Percentiles rank a stretch among this genome's conserved stretches.
Evolutionary conservation across 2,797 vertebrate species (phyloP).

Genomic region (Labroides dimidiatus): DNA sequence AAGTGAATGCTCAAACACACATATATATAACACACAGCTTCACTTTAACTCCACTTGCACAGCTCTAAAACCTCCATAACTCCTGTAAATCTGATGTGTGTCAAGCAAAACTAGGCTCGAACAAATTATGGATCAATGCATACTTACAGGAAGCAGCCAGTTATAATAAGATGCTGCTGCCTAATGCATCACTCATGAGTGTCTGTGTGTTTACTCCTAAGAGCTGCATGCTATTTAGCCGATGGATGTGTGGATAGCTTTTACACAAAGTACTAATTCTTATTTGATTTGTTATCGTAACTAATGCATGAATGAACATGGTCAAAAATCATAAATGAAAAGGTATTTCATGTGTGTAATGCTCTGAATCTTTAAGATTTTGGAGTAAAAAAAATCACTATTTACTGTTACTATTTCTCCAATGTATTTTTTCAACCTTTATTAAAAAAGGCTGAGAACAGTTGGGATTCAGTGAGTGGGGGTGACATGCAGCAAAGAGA

Average conservation of each 20-base stretch:
- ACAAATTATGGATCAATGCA: conserved; percentile 34
- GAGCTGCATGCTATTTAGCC: conserved; percentile 33
- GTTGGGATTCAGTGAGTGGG: not conserved
- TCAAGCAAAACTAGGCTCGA: conserved; percentile 26
- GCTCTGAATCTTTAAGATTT: conserved; percentile 8
- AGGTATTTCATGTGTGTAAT: conserved; percentile 5
- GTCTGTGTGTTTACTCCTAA: conserved; percentile 39
- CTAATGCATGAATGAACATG: conserved; percentile 28
- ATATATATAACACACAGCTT: conserved; percentile 1
- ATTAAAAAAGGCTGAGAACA: too few relatives aligned
- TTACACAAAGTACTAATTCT: conserved; percentile 35
- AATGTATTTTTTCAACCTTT: too few relatives aligned
- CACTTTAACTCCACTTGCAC: not conserved
- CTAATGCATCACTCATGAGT: conserved; percentile 48
- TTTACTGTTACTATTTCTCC: too few relatives aligned
- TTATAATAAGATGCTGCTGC: conserved; percentile 52
- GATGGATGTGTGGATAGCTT: conserved; percentile 33
- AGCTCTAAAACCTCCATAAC: conserved; percentile 26
- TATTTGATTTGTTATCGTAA: conserved; percentile 33
- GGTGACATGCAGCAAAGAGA: too few relatives aligned
- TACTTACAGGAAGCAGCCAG: conserved; percentile 39
- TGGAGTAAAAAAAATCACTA: not conserved
- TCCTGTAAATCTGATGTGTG: conserved; percentile 1
- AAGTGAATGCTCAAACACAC: conserved; percentile 9
- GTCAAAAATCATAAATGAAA: conserved; percentile 11